Conservation (phyloP, 2,888 invertebrate genomes). For the Yponomeuta malinellus region DNA sequence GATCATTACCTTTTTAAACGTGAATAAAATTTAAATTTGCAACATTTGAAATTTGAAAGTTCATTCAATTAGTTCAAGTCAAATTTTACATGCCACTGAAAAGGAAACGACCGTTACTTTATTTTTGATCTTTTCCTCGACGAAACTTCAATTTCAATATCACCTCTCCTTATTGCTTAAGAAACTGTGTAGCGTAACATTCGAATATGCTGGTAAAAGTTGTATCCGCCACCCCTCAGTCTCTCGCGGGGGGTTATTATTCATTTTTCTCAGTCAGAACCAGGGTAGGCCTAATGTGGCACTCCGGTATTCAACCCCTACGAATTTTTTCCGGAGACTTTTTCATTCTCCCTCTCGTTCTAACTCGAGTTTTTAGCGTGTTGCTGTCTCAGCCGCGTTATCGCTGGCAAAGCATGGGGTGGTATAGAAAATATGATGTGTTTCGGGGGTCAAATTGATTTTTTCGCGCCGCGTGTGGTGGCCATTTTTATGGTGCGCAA, state of each 20-base stretch:
- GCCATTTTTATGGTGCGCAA: slow-evolving; percentile 55
- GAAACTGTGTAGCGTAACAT: slow-evolving; percentile 11
- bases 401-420: slow-evolving; percentile 57
- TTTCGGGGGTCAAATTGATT: slow-evolving; percentile 70
- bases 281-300: slow-evolving; percentile 66
- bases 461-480: slow-evolving; percentile 56
- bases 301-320: slow-evolving; percentile 66
- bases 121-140: not conserved
- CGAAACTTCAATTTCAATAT: not conserved
- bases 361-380: slow-evolving; percentile 20
- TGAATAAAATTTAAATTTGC: too few relatives aligned
- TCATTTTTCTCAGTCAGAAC: slow-evolving; percentile 66
- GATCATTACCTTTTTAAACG: too few relatives aligned
- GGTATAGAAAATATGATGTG: slow-evolving; percentile 71
- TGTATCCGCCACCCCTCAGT: slow-evolving; percentile 11
- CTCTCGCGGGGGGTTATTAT: slow-evolving; percentile 50
- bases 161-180: slow-evolving; percentile 11
- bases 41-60: too few relatives aligned
- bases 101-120: too few relatives aligned
- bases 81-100: too few relatives aligned
- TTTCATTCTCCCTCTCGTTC: slow-evolving; percentile 54
- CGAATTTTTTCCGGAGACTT: slow-evolving; percentile 60
- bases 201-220: slow-evolving; percentile 21
- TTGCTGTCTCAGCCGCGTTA: slow-evolving; percentile 44
- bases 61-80: too few relatives aligned